Evolutionary conservation across 2,797 vertebrate genomes (phyloP), one percentile per base, ranked within the genome.

Genomic region (Sebastes itinus): DNA sequence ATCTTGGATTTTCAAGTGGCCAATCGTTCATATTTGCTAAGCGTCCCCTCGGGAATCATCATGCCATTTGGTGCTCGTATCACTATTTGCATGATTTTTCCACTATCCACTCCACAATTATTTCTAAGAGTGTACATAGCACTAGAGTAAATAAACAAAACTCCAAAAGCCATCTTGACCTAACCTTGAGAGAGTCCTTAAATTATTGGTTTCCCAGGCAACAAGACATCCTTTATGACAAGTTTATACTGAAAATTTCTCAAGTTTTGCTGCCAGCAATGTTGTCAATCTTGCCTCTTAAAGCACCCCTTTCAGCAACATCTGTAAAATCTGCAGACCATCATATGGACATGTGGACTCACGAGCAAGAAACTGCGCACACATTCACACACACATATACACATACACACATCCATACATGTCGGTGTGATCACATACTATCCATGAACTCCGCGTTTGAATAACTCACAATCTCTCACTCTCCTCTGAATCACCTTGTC

Each of bases 401-500:
- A 70, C 20, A 69, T 35, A 74, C 63, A 66, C 22, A 35, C 62
- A 35, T 32, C n/a, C 16, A 35, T 12, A 62, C 59, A 38, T 61
- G 12, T 46, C 32, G 25, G 9, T 49, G 62, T 67, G 27, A 63
- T 38, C 22, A 64, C 25, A 33, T 68, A 28, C 28, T 49, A 49
- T 63, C 58, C 33, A 35, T 25, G 38, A 80, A 60, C 14, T 16
- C 22, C 16, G 27, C 65, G 72, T 83, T 78, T 42, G n/a, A 78
- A 75, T 55, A 59, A 68, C 52, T 80, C 38, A 60, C 65, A 46
- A 46, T 49, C 27, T n/a, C 68, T 14, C 75, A 16, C 52, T 87
- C 70, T 83, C 77, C 58, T 85, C 76, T 77, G 68, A 70, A 80
- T 87, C 75, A 80, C 82, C 84, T 87, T 86, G 86, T 84, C 87